Percentiles rank a stretch among this genome's conserved stretches.
phyloP scores from a whole-genome alignment of 2,797 vertebrate genomes.

The Hemitrygon akajei region DNA sequence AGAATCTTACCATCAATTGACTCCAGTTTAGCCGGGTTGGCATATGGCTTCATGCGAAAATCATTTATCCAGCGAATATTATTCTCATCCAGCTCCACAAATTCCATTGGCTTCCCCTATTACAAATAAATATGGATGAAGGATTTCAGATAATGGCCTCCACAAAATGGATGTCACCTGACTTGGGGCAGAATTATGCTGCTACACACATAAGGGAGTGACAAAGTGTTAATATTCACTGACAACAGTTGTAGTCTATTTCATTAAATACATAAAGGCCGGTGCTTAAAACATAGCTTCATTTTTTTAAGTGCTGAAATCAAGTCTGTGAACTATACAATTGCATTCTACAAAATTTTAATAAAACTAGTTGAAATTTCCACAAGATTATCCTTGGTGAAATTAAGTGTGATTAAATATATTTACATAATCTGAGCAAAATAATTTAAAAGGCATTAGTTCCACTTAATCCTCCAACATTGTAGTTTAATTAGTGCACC shows the following conservation, averaged over 20 bases:
- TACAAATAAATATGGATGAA: not conserved
- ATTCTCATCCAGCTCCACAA: slow-evolving; percentile 74
- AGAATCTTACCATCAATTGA: slow-evolving; percentile 80
- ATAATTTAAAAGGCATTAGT: not conserved
- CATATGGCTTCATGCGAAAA: slow-evolving; percentile 80
- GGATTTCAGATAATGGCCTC: not conserved
- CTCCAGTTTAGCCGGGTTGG: slow-evolving; percentile 85
- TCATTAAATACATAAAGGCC: not conserved
- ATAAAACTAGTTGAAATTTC: not conserved
- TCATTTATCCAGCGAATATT: slow-evolving; percentile 88
- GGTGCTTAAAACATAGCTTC: not conserved
- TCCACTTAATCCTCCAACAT: not conserved
- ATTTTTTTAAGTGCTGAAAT: not conserved
- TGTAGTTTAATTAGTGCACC: not conserved
- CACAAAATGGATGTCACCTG: not conserved
- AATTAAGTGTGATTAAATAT: not conserved
- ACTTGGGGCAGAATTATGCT: not conserved
- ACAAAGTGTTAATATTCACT: not conserved
- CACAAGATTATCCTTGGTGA: not conserved
- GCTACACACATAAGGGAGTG: not conserved
- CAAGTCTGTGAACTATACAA: not conserved
- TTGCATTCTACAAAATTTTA: not conserved
- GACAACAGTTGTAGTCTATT: not conserved
- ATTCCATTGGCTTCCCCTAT: slow-evolving; percentile 85
- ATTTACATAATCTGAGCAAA: not conserved